phyloP scores from a whole-genome alignment of 2,888 invertebrate species.

The Ferrisia virgata region DNA sequence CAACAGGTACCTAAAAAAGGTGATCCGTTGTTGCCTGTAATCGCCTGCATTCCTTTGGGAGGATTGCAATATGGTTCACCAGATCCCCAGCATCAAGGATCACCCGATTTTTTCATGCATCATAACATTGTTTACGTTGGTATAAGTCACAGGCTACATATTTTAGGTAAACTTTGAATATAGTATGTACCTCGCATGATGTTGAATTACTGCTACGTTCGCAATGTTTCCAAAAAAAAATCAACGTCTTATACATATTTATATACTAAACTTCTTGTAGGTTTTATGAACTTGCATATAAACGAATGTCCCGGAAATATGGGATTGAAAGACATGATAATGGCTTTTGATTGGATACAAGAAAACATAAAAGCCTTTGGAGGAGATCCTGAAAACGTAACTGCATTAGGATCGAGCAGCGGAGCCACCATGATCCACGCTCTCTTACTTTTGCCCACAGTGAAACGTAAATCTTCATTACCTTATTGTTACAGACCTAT shows the following conservation, averaged over 20 bases:
- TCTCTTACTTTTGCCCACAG: neutral
- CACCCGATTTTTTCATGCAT: slow-evolving; percentile 33
- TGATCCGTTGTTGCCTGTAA: neutral
- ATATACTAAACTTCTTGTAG: neutral
- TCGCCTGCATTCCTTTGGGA: slow-evolving; percentile 21
- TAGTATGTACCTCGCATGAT: neutral
- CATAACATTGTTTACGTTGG: slow-evolving; percentile 22
- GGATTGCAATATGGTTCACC: slow-evolving; percentile 12
- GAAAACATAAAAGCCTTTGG: slow-evolving; percentile 13
- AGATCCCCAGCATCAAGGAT: neutral
- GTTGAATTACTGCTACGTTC: neutral
- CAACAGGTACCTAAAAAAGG: neutral
- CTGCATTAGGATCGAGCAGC: slow-evolving; percentile 5
- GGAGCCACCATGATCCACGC: slow-evolving; percentile 18
- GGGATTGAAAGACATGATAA: slow-evolving; percentile 29
- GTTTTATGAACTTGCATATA: slow-evolving; percentile 33
- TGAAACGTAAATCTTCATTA: neutral
- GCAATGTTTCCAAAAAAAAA: neutral
- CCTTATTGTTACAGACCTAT: too few species aligned
- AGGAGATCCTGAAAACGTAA: slow-evolving; percentile 9
- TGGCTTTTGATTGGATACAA: slow-evolving; percentile 24
- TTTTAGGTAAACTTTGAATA: slow-evolving; percentile 16
- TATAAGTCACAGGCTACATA: neutral
- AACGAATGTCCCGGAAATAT: slow-evolving; percentile 14
- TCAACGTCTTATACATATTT: too few species aligned